phyloP scores from a whole-genome alignment of 2,888 invertebrate species.

The Thecophora atra region DNA sequence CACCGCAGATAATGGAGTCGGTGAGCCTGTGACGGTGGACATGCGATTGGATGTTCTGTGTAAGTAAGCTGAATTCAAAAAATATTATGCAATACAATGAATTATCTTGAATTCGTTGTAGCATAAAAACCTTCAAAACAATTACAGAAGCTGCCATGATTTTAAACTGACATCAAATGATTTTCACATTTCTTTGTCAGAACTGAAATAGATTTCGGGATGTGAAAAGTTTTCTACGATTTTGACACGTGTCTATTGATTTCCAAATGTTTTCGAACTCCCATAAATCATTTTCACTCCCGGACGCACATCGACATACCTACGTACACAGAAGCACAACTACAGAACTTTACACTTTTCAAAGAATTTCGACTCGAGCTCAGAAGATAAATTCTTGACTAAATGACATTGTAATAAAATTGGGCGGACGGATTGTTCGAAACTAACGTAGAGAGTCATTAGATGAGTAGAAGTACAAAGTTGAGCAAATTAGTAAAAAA shows the following conservation, averaged over 20 bases:
- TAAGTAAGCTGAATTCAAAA: constrained; percentile 64
- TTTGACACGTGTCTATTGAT: constrained; percentile 16
- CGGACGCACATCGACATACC: neutral
- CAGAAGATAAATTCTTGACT: constrained; percentile 10
- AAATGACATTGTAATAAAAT: constrained; percentile 21
- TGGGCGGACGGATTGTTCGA: neutral
- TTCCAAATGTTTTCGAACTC: constrained; percentile 10
- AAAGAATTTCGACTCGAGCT: neutral
- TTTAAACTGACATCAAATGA: neutral
- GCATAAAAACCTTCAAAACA: neutral
- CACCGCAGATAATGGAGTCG: constrained; percentile 76
- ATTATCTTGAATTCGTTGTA: too few relatives aligned
- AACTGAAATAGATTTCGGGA: neutral
- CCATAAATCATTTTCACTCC: constrained; percentile 25
- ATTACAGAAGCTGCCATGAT: neutral
- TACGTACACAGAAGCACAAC: too few relatives aligned
- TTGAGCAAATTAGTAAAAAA: too few relatives aligned
- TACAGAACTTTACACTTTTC: too few relatives aligned
- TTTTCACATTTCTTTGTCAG: too few relatives aligned
- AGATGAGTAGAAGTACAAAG: too few relatives aligned
- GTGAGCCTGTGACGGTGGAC: constrained; percentile 73
- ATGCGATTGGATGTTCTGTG: constrained; percentile 75
- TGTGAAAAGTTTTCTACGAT: neutral
- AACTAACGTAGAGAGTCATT: too few relatives aligned
- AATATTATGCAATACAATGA: too few relatives aligned